Percentiles rank a stretch among this genome's conserved stretches.
Evolutionary conservation across 2,113 vertebrate genomes (phyloP).

Genomic region (Apus apus): DNA sequence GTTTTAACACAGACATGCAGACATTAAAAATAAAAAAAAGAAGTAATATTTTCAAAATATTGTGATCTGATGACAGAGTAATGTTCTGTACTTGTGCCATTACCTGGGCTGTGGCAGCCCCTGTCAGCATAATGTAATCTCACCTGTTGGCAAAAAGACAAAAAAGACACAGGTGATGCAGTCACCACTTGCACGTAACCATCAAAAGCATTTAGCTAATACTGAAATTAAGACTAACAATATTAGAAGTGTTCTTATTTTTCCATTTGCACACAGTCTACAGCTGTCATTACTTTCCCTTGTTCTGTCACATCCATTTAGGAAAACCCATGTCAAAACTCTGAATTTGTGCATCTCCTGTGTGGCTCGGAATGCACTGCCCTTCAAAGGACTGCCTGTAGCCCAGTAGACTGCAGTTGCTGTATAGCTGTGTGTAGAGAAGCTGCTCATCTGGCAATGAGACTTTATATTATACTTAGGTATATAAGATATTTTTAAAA

Average conservation of each 20-base stretch:
- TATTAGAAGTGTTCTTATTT: neutral
- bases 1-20: neutral
- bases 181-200: neutral
- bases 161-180: neutral
- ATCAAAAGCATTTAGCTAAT: neutral
- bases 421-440: neutral
- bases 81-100: neutral
- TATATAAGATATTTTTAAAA: neutral
- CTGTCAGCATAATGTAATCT: neutral
- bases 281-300: neutral
- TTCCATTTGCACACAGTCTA: neutral
- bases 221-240: neutral
- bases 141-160: neutral
- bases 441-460: neutral
- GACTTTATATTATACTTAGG: neutral
- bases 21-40: neutral
- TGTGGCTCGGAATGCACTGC: neutral
- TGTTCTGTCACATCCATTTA: neutral
- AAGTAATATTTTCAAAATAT: conserved; percentile 1
- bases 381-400: neutral
- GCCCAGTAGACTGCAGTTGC: neutral
- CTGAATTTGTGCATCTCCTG: neutral
- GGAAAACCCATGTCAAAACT: neutral
- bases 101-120: neutral
- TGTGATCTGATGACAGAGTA: neutral